These are phyloP conservation scores for Otus sunia DNA, from an alignment of 2,113 vertebrate species.

Conservation along the genomic window DNA sequence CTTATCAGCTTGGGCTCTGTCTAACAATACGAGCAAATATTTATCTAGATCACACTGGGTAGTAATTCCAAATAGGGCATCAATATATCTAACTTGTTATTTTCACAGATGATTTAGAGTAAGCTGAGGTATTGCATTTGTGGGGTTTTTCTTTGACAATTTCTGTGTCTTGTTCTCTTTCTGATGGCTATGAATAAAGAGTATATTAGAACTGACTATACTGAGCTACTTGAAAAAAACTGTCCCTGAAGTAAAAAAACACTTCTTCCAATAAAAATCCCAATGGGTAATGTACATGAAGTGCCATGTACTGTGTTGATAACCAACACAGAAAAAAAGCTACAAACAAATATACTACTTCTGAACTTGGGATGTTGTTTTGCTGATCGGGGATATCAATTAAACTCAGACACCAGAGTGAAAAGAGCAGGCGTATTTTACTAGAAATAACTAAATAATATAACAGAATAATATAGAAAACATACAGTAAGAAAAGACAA, in stretches of 20 bases:
- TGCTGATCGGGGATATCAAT: no score
- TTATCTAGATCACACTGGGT: not conserved
- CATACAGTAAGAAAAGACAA: no score
- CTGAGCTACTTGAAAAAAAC: not conserved
- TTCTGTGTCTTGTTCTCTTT: not conserved
- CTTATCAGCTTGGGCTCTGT: not conserved
- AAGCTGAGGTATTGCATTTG: not conserved
- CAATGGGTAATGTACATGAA: not conserved
- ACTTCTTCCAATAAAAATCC: not conserved
- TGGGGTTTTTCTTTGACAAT: not conserved
- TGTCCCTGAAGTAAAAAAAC: not conserved
- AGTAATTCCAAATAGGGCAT: not conserved
- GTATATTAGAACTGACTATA: not conserved
- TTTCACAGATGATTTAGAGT: not conserved
- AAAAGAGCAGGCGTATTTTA: no score
- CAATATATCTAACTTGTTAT: not conserved
- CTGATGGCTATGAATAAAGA: not conserved
- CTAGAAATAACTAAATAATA: no score
- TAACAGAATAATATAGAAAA: no score
- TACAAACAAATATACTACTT: not conserved
- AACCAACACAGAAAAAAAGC: not conserved
- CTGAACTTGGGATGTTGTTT: not conserved
- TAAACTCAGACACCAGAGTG: no score
- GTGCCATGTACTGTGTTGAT: not conserved
- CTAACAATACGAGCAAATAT: conserved; percentile 20